Evolutionary conservation across 1,140 invertebrate species (phyloP), one percentile per base, ranked within the genome.

Genomic region (Papilio machaon): DNA sequence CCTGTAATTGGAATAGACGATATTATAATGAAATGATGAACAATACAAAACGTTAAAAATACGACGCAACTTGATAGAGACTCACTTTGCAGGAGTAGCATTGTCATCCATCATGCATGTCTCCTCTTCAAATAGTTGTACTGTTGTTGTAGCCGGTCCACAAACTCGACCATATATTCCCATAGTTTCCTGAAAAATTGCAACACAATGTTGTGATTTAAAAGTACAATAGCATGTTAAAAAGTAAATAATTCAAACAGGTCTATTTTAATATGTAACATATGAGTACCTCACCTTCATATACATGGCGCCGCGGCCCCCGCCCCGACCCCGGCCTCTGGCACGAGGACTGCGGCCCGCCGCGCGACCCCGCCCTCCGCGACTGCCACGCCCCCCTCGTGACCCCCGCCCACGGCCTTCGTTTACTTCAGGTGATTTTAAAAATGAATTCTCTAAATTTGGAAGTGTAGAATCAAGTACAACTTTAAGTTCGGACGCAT

Each of bases 31-130:
- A 74, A 46, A 82, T 58, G 11, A 75, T 43, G 64, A 60, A 43
- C 52, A 17, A 30, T 67, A 46, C n/a, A 30, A 81, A 35, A 73
- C 10, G 6, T 54, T 76, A 17, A 77, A 38, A 58, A 54, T 77
- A 49, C 30, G 15, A 43, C 38, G 0, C 7, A 7, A 43, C 4
- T 43, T 52, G 76, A 67, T 75, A 52, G 17, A 60, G 81, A 90
- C 87, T 89, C 84, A 95, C 94, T 88, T 95, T 83, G 94, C 92
- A 30, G 92, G 94, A 75, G 95, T 96, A 70, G 94, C 95, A 86
- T 95, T 95, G 86, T 97, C 97, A 13, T 97, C 97, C 94, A 97
- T 98, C 97, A 98, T 98, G 85, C 97, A 96, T 3, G 97, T 98
- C 87, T 98, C 97, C 90, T 98, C 97, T 90, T 98, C 97, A 86